phyloP scores from a whole-genome alignment of 2,113 vertebrate genomes.

The Centrocercus urophasianus region DNA sequence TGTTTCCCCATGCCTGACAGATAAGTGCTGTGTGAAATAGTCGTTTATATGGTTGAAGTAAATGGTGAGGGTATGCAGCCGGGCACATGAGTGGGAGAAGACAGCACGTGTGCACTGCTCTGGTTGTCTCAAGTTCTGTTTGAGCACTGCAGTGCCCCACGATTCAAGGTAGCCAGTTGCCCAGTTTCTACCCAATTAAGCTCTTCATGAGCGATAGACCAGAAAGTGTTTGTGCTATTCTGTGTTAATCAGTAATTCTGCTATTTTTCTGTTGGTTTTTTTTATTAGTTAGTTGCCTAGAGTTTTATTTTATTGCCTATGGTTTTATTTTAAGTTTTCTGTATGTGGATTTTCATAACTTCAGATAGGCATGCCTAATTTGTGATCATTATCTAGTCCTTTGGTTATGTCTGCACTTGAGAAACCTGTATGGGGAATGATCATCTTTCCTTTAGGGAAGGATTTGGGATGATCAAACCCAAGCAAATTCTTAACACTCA shows the following conservation, averaged over 20 bases:
- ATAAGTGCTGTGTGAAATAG: not conserved
- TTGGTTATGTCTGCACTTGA: not conserved
- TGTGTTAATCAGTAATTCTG: not conserved
- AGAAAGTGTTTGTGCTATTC: not conserved
- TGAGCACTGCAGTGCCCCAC: too few species aligned
- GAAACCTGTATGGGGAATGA: not conserved
- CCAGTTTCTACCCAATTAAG: accelerated
- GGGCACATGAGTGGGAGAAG: not conserved
- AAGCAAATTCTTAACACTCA: not conserved
- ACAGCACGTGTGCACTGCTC: accelerated
- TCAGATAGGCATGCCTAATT: not conserved
- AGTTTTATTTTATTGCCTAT: not conserved
- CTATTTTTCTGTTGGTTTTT: not conserved
- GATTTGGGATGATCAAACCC: not conserved
- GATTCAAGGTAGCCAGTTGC: not conserved
- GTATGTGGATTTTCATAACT: not conserved
- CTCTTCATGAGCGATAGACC: not conserved
- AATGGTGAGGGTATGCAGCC: not conserved
- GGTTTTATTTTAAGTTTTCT: not conserved
- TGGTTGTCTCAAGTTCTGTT: not conserved
- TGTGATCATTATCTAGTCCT: not conserved
- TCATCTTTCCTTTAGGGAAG: not conserved
- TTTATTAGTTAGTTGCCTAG: not conserved
- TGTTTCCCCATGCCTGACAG: not conserved
- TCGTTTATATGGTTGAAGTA: not conserved